A percentile compares a stretch with the other conserved stretches of the same genome.
phyloP scores from a whole-genome alignment of 2,113 vertebrate species.

The Oryctolagus cuniculus region mOryCun1.1 NC_091443.1:81359001-81359500 shows the following conservation, averaged over 20 bases:
- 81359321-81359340: constrained; percentile 4
- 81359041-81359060: too few species aligned
- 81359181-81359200: too few species aligned
- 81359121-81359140: too few species aligned
- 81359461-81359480: constrained; percentile 59
- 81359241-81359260: neutral
- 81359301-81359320: neutral
- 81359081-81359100: too few species aligned
- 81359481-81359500: constrained; percentile 58
- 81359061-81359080: too few species aligned
- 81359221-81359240: too few species aligned
- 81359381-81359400: neutral
- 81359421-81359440: neutral
- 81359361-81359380: neutral
- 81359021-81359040: too few species aligned
- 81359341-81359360: neutral
- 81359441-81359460: neutral
- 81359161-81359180: too few species aligned
- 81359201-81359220: too few species aligned
- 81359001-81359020: too few species aligned
- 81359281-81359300: neutral
- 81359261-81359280: neutral
- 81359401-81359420: neutral
- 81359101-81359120: too few species aligned
- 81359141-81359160: too few species aligned